Evolutionary conservation across 1,140 invertebrate species (phyloP).

Genomic region (Maconellicoccus hirsutus): DNA sequence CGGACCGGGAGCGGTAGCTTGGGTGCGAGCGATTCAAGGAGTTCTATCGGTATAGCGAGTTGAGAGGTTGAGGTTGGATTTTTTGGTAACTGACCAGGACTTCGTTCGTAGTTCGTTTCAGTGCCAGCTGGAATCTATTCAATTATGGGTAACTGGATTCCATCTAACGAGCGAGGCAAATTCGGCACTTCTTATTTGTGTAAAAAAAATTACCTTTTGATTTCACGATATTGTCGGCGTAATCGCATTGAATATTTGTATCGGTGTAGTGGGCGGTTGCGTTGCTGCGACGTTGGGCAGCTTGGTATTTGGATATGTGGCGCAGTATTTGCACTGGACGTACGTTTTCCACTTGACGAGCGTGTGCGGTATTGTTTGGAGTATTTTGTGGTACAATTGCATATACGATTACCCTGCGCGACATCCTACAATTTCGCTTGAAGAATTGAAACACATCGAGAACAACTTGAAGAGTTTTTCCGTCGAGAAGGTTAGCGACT

Average conservation of each 20-base stretch:
- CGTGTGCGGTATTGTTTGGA: constrained; percentile 59
- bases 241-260: no score
- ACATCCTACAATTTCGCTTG: constrained; percentile 13
- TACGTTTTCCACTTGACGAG: constrained; percentile 61
- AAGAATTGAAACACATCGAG: constrained; percentile 19
- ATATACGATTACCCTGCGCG: constrained; percentile 38
- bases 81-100: constrained; percentile 76
- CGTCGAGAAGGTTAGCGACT: no score
- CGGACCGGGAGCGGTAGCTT: constrained; percentile 47
- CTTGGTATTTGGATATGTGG: constrained; percentile 52
- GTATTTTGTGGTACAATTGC: constrained; percentile 36
- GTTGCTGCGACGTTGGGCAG: constrained; percentile 56
- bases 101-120: neutral
- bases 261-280: constrained; percentile 34
- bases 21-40: constrained; percentile 55
- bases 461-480: neutral
- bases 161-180: constrained; percentile 60
- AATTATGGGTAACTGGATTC: constrained; percentile 51
- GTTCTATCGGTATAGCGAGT: constrained; percentile 52
- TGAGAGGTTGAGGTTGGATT: no score
- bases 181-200: constrained; percentile 37
- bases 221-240: neutral
- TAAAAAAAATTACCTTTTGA: no score
- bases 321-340: constrained; percentile 54
- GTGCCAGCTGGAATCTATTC: neutral